Percentiles rank a stretch among this genome's conserved stretches.
Conservation (phyloP, 2,888 invertebrate genomes). For the Cordilura impudica region DNA sequence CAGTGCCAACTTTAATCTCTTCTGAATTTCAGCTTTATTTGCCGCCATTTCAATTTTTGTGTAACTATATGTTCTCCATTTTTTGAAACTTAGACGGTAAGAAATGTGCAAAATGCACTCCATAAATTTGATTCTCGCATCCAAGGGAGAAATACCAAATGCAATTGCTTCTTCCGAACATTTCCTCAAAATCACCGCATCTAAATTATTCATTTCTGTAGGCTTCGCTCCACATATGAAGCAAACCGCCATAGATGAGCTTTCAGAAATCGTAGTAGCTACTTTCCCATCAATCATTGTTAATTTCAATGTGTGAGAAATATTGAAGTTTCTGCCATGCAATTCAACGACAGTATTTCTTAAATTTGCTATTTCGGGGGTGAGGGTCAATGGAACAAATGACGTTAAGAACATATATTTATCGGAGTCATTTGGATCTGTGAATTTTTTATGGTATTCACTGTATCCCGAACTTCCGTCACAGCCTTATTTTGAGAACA, state of each 20-base stretch:
- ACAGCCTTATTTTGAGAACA: too few species aligned
- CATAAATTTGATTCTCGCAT: constrained; percentile 40
- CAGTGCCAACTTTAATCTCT: constrained; percentile 23
- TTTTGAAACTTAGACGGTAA: constrained; percentile 26
- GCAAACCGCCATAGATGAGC: constrained; percentile 38
- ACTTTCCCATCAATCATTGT: constrained; percentile 46
- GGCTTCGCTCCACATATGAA: constrained; percentile 29
- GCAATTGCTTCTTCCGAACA: constrained; percentile 20
- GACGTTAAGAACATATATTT: too few species aligned
- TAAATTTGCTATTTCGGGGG: constrained; percentile 41
- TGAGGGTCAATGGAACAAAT: too few species aligned
- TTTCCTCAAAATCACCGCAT: constrained; percentile 32
- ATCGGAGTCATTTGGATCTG: too few species aligned
- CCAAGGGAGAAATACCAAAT: constrained; percentile 32
- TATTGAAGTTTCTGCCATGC: constrained; percentile 5
- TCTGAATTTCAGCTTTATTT: constrained; percentile 29
- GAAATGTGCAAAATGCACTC: constrained; percentile 33
- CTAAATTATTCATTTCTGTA: constrained; percentile 38
- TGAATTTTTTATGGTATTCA: too few species aligned
- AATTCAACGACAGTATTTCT: constrained; percentile 18
- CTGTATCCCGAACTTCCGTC: too few species aligned
- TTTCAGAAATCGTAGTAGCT: constrained; percentile 33
- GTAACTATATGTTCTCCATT: constrained; percentile 39
- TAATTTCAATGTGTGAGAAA: constrained; percentile 27
- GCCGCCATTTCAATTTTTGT: constrained; percentile 33